phyloP scores from a whole-genome alignment of 2,113 vertebrate genomes.

The Ascaphus truei region DNA sequence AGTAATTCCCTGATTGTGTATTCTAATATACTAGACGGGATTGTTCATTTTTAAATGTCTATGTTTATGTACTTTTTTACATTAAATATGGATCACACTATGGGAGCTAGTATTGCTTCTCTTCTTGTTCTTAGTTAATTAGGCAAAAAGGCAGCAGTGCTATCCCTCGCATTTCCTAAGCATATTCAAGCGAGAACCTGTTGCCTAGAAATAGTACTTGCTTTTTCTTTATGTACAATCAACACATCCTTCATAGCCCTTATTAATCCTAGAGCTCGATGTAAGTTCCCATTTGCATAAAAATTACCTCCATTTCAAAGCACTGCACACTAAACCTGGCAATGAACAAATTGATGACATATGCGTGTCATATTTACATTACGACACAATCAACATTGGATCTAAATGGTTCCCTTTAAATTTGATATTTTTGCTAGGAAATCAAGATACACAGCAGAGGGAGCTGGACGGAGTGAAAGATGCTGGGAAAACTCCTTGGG shows the following conservation, averaged over 20 bases:
- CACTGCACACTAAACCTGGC: background rate
- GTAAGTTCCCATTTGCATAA: constrained; percentile 14
- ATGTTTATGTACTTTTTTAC: no score
- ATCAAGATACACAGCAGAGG: background rate
- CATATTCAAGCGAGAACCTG: no score
- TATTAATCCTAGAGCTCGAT: background rate
- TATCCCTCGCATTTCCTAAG: no score
- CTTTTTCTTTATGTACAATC: background rate
- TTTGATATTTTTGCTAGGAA: background rate
- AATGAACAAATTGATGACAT: background rate
- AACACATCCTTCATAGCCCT: background rate
- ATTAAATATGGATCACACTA: no score
- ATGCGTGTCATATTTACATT: constrained; percentile 7
- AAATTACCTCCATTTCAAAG: background rate
- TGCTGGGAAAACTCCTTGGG: background rate
- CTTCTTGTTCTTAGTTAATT: no score
- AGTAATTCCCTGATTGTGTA: no score
- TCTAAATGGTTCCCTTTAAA: background rate
- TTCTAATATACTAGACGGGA: no score
- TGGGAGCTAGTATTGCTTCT: no score
- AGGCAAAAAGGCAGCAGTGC: no score
- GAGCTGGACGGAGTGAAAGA: background rate
- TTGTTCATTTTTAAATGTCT: no score
- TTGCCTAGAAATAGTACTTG: background rate
- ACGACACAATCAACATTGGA: background rate